phyloP scores from a whole-genome alignment of 2,797 vertebrate genomes.

The Schizopygopsis malacanthus region DNA sequence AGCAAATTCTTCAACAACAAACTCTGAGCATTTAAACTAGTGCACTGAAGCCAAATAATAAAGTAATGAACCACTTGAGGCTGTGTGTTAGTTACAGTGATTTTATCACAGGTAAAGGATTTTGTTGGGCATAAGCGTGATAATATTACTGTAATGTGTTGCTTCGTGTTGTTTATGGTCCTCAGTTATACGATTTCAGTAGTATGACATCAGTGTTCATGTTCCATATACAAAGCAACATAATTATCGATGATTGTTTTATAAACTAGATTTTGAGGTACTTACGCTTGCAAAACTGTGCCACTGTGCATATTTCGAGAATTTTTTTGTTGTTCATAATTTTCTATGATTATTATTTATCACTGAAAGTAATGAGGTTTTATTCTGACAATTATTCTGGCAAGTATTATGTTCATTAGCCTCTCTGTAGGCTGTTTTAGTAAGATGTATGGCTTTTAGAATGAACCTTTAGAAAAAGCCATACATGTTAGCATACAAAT shows the following conservation, averaged over 20 bases:
- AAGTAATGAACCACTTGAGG: not conserved
- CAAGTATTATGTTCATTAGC: not conserved
- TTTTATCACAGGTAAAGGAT: not conserved
- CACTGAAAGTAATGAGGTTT: not conserved
- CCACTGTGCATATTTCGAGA: not conserved
- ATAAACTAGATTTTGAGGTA: not conserved
- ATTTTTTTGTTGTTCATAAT: not conserved
- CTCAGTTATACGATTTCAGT: not conserved
- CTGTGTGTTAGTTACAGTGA: not conserved
- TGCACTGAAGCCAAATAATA: slow-evolving; percentile 12
- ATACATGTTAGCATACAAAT: not conserved
- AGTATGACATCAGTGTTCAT: not conserved
- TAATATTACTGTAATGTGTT: not conserved
- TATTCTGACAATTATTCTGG: not conserved
- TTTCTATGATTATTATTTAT: not conserved
- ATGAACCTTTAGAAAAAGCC: not conserved
- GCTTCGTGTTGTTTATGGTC: not conserved
- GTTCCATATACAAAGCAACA: not conserved
- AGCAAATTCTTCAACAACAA: slow-evolving; percentile 16
- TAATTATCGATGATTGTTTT: not conserved
- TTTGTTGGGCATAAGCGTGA: not conserved
- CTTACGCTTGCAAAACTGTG: not conserved
- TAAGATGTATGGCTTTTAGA: not conserved
- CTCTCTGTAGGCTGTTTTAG: not conserved
- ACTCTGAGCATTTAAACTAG: not conserved